Conservation (phyloP, 92 coral and sea anemone genomes). For the Actinernus sp. region DNA sequence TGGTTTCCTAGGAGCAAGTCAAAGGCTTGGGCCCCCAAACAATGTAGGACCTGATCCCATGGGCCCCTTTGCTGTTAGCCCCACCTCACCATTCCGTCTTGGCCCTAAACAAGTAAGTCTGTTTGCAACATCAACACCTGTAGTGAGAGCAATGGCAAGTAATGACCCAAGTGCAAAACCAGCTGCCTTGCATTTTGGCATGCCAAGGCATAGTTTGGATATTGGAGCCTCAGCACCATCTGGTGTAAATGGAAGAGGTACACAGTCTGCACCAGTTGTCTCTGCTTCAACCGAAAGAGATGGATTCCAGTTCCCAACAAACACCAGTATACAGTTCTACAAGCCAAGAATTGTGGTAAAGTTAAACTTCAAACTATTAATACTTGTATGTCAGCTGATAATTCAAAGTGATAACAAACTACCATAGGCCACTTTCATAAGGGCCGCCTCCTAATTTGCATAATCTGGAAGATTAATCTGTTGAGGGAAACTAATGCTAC, state of each 20-base stretch:
- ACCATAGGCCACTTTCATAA: too few relatives aligned
- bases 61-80: background rate
- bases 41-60: too few relatives aligned
- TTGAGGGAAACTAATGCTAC: too few relatives aligned
- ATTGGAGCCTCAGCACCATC: background rate
- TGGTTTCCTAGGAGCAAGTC: background rate
- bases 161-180: background rate
- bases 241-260: background rate
- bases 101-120: background rate
- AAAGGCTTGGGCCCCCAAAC: background rate
- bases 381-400: too few relatives aligned
- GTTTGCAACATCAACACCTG: background rate
- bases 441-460: too few relatives aligned
- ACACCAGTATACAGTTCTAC: constrained; percentile 58
- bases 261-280: constrained; percentile 69
- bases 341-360: constrained; percentile 69
- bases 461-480: too few relatives aligned
- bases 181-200: constrained; percentile 14
- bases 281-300: constrained; percentile 11
- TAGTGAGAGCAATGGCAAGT: too few relatives aligned
- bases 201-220: constrained; percentile 13
- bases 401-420: too few relatives aligned
- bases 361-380: background rate
- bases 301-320: constrained; percentile 45
- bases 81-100: constrained; percentile 1